phyloP scores from a whole-genome alignment of 2,797 vertebrate genomes.

The Ctenopoma multispine region DNA sequence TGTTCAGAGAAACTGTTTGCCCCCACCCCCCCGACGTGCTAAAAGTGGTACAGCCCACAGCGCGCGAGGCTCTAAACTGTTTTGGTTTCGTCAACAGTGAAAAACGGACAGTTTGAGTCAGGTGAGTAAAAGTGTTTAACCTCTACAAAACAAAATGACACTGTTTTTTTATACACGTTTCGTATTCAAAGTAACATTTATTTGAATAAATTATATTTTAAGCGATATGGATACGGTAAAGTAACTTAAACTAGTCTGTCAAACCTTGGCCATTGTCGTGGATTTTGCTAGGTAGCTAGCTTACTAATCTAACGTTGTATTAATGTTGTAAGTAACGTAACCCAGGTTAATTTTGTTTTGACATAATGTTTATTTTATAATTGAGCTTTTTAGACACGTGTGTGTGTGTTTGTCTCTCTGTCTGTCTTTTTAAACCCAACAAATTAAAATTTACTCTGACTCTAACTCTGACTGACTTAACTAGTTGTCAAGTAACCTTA shows the following conservation, averaged over 20 bases:
- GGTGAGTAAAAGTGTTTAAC: neutral
- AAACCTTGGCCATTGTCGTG: neutral
- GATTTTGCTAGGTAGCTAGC: neutral
- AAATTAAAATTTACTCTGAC: too few species aligned
- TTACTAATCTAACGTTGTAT: neutral
- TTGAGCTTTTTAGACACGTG: neutral
- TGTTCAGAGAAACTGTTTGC: accelerated
- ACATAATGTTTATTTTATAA: neutral
- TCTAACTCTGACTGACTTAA: too few species aligned
- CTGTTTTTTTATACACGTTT: accelerated
- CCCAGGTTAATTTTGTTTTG: neutral
- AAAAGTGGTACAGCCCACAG: conserved; percentile 67
- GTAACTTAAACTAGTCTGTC: neutral
- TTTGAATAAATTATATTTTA: accelerated
- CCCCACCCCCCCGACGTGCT: accelerated
- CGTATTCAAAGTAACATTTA: neutral
- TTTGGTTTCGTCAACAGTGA: neutral
- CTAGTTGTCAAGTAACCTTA: too few species aligned
- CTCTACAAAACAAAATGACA: neutral
- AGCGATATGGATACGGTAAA: neutral
- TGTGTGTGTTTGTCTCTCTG: neutral
- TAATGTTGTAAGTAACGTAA: neutral
- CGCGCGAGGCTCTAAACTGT: conserved; percentile 63
- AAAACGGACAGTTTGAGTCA: neutral
- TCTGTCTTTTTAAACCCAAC: too few species aligned